phyloP scores from a whole-genome alignment of 2,797 vertebrate genomes.

The Lagocephalus sceleratus region DNA sequence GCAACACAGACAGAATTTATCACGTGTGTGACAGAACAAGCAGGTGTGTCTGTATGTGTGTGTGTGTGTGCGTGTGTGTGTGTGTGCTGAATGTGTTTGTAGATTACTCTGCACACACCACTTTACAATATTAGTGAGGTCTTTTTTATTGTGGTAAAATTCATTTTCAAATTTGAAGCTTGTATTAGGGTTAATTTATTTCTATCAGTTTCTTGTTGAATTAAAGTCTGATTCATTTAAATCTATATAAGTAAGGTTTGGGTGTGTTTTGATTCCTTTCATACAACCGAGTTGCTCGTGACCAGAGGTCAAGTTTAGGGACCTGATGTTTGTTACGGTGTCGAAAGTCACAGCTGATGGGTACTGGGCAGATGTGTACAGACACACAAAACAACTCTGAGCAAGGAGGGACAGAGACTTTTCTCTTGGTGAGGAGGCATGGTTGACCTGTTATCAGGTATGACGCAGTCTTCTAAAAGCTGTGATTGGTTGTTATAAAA shows the following conservation, averaged over 20 bases:
- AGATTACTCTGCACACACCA: conserved; percentile 5
- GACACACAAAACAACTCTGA: too few species aligned
- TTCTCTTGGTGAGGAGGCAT: neutral
- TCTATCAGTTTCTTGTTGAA: too few species aligned
- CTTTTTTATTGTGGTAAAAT: too few species aligned
- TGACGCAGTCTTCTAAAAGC: too few species aligned
- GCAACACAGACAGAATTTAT: conserved; percentile 3
- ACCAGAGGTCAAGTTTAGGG: conserved; percentile 16
- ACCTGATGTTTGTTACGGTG: conserved; percentile 14
- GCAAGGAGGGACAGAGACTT: too few species aligned
- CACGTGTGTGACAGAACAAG: too few species aligned
- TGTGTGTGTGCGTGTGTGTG: conserved; percentile 3
- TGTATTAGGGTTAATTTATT: too few species aligned
- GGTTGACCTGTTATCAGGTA: too few species aligned
- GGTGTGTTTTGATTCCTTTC: conserved; percentile 17
- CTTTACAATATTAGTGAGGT: too few species aligned
- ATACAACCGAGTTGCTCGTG: conserved; percentile 3
- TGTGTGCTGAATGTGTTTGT: neutral
- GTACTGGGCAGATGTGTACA: conserved; percentile 18
- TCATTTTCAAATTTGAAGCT: too few species aligned
- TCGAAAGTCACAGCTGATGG: conserved; percentile 9
- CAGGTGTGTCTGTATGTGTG: neutral
- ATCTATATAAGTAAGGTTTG: neutral
- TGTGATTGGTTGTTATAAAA: too few species aligned
- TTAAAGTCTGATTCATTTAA: neutral